phyloP scores from a whole-genome alignment of 2,888 invertebrate species.

The Homarus gammarus region DNA sequence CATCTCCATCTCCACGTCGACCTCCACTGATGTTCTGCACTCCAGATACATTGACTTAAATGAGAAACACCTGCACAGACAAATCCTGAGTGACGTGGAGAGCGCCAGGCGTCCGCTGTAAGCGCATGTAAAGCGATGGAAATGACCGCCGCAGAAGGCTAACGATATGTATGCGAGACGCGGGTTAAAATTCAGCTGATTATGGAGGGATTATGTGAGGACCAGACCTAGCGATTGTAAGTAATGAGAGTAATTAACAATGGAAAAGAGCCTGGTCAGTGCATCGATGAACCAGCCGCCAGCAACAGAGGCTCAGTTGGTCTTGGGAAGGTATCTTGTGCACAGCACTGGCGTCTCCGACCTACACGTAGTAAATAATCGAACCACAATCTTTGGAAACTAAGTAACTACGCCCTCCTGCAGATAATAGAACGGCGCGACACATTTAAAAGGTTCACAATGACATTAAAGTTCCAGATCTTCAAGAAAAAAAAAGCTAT shows the following conservation, averaged over 20 bases:
- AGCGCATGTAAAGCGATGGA: conserved; percentile 53
- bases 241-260: conserved; percentile 61
- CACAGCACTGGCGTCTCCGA: neutral
- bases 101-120: neutral
- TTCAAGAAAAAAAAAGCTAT: too few relatives aligned
- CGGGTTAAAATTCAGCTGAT: conserved; percentile 57
- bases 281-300: conserved; percentile 55
- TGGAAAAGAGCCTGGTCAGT: conserved; percentile 56
- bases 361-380: neutral
- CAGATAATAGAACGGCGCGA: too few relatives aligned
- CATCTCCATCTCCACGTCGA: neutral
- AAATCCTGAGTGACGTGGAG: neutral
- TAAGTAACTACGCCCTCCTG: neutral
- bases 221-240: conserved; percentile 48
- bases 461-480: neutral
- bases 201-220: conserved; percentile 59
- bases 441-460: too few relatives aligned
- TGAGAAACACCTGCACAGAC: conserved; percentile 34
- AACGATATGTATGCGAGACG: conserved; percentile 55
- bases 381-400: neutral
- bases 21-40: neutral
- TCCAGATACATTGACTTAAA: conserved; percentile 9
- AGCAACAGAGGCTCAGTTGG: conserved; percentile 50
- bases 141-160: conserved; percentile 50
- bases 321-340: conserved; percentile 42